Evolutionary conservation across 1,140 invertebrate genomes (phyloP).

Genomic region (Saxidomus purpurata): DNA sequence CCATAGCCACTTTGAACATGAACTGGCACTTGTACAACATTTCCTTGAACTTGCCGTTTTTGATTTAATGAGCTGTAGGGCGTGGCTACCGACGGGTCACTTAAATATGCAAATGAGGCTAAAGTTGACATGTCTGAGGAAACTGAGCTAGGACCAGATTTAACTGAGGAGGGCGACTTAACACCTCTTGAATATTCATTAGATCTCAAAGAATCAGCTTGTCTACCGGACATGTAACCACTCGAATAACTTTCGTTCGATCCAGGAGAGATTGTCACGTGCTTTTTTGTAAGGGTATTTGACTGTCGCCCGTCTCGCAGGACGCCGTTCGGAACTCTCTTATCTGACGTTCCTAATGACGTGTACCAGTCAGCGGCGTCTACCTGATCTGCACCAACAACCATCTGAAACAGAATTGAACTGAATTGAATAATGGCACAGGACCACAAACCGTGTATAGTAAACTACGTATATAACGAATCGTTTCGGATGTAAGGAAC

Average conservation of each 20-base stretch:
- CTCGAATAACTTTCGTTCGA: conserved; percentile 42
- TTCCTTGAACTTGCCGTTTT: conserved; percentile 42
- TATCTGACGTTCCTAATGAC: conserved; percentile 37
- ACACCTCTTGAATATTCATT: conserved; percentile 51
- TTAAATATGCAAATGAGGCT: conserved; percentile 59
- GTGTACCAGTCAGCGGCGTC: conserved; percentile 53
- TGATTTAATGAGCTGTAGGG: conserved; percentile 71
- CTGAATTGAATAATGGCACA: too few relatives aligned
- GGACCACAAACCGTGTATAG: too few relatives aligned
- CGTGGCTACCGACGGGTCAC: conserved; percentile 63
- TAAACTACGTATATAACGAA: too few relatives aligned
- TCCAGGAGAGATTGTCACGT: conserved; percentile 69
- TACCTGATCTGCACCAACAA: conserved; percentile 29
- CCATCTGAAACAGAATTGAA: conserved; percentile 27
- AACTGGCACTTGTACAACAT: conserved; percentile 38
- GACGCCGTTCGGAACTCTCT: conserved; percentile 48
- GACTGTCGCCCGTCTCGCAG: conserved; percentile 62
- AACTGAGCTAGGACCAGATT: conserved; percentile 55
- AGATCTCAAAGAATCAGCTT: conserved; percentile 39
- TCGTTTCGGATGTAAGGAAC: too few relatives aligned
- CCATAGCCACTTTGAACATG: conserved; percentile 44
- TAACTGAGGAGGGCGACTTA: background rate
- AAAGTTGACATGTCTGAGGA: conserved; percentile 53
- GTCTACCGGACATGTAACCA: conserved; percentile 54
- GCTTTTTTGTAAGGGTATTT: conserved; percentile 65